Evolutionary conservation across 2,113 vertebrate genomes (phyloP), one percentile per base, ranked within the genome.

Genomic region (Malurus melanocephalus): DNA sequence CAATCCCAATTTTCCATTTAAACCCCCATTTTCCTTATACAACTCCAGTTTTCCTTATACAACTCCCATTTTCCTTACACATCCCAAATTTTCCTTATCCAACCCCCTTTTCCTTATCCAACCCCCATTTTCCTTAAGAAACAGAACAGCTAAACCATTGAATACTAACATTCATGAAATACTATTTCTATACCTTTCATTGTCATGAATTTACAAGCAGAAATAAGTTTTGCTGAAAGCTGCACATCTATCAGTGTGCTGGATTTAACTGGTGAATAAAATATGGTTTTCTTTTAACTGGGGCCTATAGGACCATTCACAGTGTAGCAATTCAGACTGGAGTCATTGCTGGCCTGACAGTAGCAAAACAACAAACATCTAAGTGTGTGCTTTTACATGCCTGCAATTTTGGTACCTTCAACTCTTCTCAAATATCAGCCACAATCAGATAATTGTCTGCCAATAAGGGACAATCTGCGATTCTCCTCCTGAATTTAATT

Each of bases 131-230:
- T 38, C 38, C 38, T 38, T 38, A 38, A 38, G 48, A 57, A 84
- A 80, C 9, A 11, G 30, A 55, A 53, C 13, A 78, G 32, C 51
- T 42, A 55, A 53, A 10, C 22, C 33, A 73, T 35, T 55, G 61
- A 86, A 93, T 40, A 92, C 77, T 90, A 95, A 92, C 76, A 57
- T 69, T 19, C 46, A 60, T 81, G 43, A 75, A 85, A 61, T 48
- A 23, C 5, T 65, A n/a, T 33, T 68, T 38, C 60, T 28, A 6
- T 67, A 26, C 27, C n/a, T 64, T 77, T 78, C 59, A 80, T 21
- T 16, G 33, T 46, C 24, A 11, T 2, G 9, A 87, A 33, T 73
- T 85, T 76, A 20, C 60, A 88, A 22, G 15, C 7, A 3, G 48
- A 66, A 77, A 52, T 4, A 4, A 33, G 33, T n/a, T 91, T 62